Evolutionary conservation across 2,888 invertebrate genomes (phyloP).

Genomic region (Pyralis farinalis): DNA sequence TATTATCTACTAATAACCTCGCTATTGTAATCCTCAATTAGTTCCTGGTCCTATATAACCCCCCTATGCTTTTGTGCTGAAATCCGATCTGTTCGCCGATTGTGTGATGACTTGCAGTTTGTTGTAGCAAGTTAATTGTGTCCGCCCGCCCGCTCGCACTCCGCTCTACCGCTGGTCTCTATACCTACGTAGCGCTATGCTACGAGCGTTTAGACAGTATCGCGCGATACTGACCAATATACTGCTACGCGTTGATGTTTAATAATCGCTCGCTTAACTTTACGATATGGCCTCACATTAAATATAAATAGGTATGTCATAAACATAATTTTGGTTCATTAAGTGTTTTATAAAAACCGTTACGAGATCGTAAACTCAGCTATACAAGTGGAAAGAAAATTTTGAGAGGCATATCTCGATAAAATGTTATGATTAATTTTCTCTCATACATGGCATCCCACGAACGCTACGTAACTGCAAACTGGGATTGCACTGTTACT

Average conservation of each 20-base stretch:
- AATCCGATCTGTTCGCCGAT: constrained; percentile 62
- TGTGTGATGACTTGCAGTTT: constrained; percentile 71
- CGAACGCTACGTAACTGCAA: constrained; percentile 47
- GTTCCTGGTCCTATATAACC: constrained; percentile 26
- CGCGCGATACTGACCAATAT: constrained; percentile 38
- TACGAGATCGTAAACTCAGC: constrained; percentile 28
- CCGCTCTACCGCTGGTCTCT: constrained; percentile 11
- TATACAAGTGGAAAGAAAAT: constrained; percentile 23
- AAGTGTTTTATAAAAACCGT: constrained; percentile 39
- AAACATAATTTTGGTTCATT: constrained; percentile 33
- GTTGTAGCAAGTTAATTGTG: constrained; percentile 64
- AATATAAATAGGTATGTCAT: constrained; percentile 28
- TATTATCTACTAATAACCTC: constrained; percentile 38
- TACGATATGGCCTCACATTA: constrained; percentile 26
- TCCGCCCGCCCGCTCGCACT: constrained; percentile 25
- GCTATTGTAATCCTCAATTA: constrained; percentile 52
- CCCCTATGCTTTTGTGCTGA: constrained; percentile 59
- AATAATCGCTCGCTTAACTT: constrained; percentile 27
- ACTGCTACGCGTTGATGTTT: constrained; percentile 33
- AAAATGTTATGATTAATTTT: constrained; percentile 48
- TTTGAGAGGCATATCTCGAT: constrained; percentile 27
- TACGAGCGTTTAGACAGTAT: constrained; percentile 41
- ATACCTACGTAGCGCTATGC: constrained; percentile 22
- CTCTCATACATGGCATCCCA: constrained; percentile 30
- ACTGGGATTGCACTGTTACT: constrained; percentile 51